Conservation (phyloP, 2,888 invertebrate genomes). For the Blera fallax region DNA sequence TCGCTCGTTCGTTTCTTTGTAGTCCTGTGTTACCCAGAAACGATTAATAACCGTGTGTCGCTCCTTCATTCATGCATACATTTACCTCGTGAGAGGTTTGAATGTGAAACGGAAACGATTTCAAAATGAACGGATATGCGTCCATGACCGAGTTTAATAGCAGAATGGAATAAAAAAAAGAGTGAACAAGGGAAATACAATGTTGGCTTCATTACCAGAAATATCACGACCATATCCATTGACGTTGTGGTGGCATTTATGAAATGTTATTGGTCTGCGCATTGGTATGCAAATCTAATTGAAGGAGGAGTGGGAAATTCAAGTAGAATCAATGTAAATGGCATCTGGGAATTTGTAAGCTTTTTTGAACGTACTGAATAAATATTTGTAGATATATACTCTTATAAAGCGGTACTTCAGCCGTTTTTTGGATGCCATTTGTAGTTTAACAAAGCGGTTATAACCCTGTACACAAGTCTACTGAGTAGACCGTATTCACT, state of each 20-base stretch:
- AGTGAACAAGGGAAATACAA: not conserved
- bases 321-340: not conserved
- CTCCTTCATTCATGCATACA: slow-evolving; percentile 25
- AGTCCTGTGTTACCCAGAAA: not conserved
- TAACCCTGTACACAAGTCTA: too few species aligned
- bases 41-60: slow-evolving; percentile 47
- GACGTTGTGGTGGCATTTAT: slow-evolving; percentile 11
- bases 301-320: not conserved
- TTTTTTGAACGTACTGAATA: not conserved
- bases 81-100: slow-evolving; percentile 8
- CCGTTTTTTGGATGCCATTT: not conserved
- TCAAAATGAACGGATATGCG: slow-evolving; percentile 33
- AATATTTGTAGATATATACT: not conserved
- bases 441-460: not conserved
- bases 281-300: slow-evolving; percentile 19
- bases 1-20: not conserved
- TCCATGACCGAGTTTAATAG: slow-evolving; percentile 57
- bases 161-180: not conserved
- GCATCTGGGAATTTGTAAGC: not conserved
- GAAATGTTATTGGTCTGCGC: slow-evolving; percentile 34
- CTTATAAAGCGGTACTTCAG: too few species aligned
- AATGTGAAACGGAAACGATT: slow-evolving; percentile 44
- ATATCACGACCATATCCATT: slow-evolving; percentile 24
- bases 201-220: slow-evolving; percentile 43
- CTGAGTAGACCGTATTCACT: too few species aligned